Base-by-base conservation (phyloP, 2,113 vertebrate genomes). In the Rana temporaria region DNA sequence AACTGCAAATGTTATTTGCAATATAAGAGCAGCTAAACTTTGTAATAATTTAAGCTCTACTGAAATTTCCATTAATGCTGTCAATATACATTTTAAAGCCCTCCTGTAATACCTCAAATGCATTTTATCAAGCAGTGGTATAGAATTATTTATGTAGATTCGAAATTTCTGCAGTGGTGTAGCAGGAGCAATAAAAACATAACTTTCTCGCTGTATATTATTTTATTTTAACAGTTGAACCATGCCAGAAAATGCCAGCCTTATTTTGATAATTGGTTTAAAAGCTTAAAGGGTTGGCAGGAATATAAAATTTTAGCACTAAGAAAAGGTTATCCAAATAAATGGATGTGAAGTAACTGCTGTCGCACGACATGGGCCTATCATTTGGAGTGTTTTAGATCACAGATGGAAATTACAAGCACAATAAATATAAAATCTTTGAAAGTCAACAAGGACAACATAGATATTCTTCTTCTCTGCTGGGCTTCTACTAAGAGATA, bases 241-340 rank as follows among this genome's bases (percentile, higher is more conserved):
- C 42, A 65, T 81, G 38, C 64, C 63, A 57, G 63, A 64, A 38
- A 38, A 73, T 73, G 48, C 59, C 79, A 81, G 55, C 69, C 24
- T 73, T 59, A 73, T 73, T 65, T 69, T 65, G 69, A 73, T 81
- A 81, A 81, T 81, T 81, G 79, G 59, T 81, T 81, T 81, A 22
- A 81, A 81, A 81, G 59, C 69, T 73, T 81, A 26, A 62, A 72
- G 79, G 59, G 69, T 81, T 81, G 59, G 79, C 69, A 81, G 79
- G 60, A 81, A 73, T 42, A 22, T 73, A 48, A 52, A 81, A 73
- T 73, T 34, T 30, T 81, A 81, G 72, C 42, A 59, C 42, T 72
- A 73, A 73, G 68, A 81, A 81, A 81, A 78, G 73, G 79, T 73
- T 73, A 73, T 73, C 48, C 69, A 64, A 65, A 73, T 53, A 56